Base-by-base conservation (phyloP, 2,797 vertebrate species). In the Neostethus bicornis region DNA sequence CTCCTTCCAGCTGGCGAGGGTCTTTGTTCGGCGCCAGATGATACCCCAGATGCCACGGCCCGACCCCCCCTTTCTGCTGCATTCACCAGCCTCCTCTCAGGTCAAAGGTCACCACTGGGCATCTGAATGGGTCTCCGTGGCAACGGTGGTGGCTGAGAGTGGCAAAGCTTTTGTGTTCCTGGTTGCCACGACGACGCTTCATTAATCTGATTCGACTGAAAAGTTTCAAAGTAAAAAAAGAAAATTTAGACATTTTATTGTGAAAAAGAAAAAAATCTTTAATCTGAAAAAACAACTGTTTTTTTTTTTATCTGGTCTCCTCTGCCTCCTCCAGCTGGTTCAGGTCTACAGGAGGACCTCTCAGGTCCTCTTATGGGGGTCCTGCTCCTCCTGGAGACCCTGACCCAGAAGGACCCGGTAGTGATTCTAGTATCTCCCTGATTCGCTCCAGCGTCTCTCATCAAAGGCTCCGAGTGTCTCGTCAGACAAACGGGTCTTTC, bases 21-120 rank as follows among this genome's bases (percentile, higher is more conserved):
- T 55, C 81, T 87, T 90, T 90, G 89, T 90, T 82, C 77, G 77
- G 74, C 77, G 48, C 84, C 89, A 89, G 85, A 90, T 89, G 87
- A 89, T 89, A 88, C 82, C 88, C 88, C 90, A 91, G 86, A 90
- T 90, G 89, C 90, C 90, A 87, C 84, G 14, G 67, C 78, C 71
- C 82, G 82, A 85, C 83, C 82, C 72, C 79, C 80, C 75, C 80
- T 84, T 90, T 89, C 80, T 87, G 83, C 75, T 70, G 83, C 83
- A 86, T 90, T 87, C 87, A 89, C 83, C 85, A 88, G 85, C 75
- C 86, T 86, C 77, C 84, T 69, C 72, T 84, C 69, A n/a, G 85
- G 89, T 90, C 87, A 87, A 59, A 85, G 86, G 88, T 89, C 87
- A 82, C 80, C 79, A 85, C 86, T 66, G 88, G 88, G 87, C 88